Evolutionary conservation across 2,113 vertebrate species (phyloP).

Genomic region (Hemiprocne comata): DNA sequence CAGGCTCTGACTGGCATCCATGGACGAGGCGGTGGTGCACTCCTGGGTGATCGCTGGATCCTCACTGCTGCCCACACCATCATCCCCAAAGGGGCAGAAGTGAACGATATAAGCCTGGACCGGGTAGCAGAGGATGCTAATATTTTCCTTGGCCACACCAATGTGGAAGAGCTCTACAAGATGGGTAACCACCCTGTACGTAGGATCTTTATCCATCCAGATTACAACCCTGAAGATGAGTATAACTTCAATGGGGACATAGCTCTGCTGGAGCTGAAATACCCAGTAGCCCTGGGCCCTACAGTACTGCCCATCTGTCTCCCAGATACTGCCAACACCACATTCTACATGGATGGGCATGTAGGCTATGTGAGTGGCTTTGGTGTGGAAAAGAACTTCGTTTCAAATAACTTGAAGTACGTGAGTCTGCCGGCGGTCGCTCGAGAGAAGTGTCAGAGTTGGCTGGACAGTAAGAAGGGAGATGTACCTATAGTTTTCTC

Average conservation of each 20-base stretch:
- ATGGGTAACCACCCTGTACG: conserved; percentile 65
- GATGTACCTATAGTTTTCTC: conserved; percentile 58
- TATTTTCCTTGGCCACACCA: conserved; percentile 69
- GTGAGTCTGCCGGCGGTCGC: conserved; percentile 68
- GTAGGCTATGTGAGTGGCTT: conserved; percentile 88
- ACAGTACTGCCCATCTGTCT: conserved; percentile 87
- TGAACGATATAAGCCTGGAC: not conserved
- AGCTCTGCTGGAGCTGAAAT: conserved; percentile 84
- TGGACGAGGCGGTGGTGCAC: conserved; percentile 81
- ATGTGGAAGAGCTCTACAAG: not conserved
- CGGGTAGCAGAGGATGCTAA: not conserved
- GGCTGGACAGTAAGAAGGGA: conserved; percentile 25
- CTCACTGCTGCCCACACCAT: conserved; percentile 90
- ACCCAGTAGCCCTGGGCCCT: conserved; percentile 77
- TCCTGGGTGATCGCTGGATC: conserved; percentile 90
- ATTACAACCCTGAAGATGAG: conserved; percentile 56
- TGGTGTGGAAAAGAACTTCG: conserved; percentile 67
- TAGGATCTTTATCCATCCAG: conserved; percentile 82
- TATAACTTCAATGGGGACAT: conserved; percentile 86
- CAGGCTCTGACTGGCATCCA: conserved; percentile 73
- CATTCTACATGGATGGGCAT: not conserved
- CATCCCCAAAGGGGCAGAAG: not conserved
- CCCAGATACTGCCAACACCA: conserved; percentile 68
- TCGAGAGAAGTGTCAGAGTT: conserved; percentile 19
- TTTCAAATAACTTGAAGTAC: conserved; percentile 64